Evolutionary conservation across 2,888 invertebrate species (phyloP).

Genomic region (Aleiodes alternator): DNA sequence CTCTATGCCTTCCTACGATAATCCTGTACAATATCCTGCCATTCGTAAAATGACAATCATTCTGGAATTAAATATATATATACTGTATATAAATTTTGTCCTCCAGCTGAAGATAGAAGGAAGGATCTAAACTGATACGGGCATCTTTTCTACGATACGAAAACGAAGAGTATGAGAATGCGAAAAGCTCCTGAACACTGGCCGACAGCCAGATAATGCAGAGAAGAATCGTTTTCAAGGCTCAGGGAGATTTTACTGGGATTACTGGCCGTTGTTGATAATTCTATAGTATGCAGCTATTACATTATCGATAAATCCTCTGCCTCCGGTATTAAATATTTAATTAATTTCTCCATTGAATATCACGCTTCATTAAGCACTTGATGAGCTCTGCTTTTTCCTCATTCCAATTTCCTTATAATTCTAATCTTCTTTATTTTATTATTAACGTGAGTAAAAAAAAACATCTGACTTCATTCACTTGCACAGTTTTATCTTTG

Average conservation of each 20-base stretch:
- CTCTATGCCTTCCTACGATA: not conserved
- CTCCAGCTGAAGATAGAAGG: slow-evolving; percentile 8
- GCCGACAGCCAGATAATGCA: slow-evolving; percentile 52
- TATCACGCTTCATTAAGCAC: too few species aligned
- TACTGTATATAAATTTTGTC: not conserved
- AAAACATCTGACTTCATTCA: too few species aligned
- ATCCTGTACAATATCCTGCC: slow-evolving; percentile 23
- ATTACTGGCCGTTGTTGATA: slow-evolving; percentile 41
- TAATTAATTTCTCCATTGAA: too few species aligned
- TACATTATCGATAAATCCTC: slow-evolving; percentile 28
- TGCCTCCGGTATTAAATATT: not conserved
- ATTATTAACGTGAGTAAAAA: too few species aligned
- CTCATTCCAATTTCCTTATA: too few species aligned
- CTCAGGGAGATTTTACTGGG: slow-evolving; percentile 44
- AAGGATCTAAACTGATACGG: slow-evolving; percentile 25
- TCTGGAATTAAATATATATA: not conserved
- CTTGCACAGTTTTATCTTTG: too few species aligned
- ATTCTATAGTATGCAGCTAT: slow-evolving; percentile 44
- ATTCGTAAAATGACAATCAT: slow-evolving; percentile 32
- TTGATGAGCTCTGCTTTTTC: too few species aligned
- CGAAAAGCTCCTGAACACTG: slow-evolving; percentile 31
- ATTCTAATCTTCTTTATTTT: too few species aligned
- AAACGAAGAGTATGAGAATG: slow-evolving; percentile 18
- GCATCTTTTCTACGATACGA: slow-evolving; percentile 23
- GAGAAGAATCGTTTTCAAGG: slow-evolving; percentile 50